Conservation (phyloP, 1,140 invertebrate species). For the Cyclina sinensis region DNA sequence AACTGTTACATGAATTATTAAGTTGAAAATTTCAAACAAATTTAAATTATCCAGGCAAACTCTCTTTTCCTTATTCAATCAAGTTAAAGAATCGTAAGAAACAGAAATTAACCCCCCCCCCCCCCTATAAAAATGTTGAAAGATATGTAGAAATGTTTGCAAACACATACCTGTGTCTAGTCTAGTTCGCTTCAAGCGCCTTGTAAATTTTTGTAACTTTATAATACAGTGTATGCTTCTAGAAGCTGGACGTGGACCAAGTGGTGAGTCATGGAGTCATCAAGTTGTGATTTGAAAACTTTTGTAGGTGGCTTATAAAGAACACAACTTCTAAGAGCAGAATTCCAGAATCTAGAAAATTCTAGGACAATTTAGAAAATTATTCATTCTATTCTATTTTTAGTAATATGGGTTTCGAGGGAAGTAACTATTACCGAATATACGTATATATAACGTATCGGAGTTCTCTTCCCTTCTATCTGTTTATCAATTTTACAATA, state of each 20-base stretch:
- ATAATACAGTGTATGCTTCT: slow-evolving; percentile 4
- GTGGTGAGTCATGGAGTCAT: too few species aligned
- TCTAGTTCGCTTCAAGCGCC: not conserved
- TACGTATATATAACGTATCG: too few species aligned
- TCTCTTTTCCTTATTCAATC: not conserved
- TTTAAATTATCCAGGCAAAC: not conserved
- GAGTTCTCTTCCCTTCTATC: too few species aligned
- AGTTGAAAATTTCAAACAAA: not conserved
- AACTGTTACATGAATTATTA: not conserved
- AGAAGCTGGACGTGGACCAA: slow-evolving; percentile 46
- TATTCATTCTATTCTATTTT: too few species aligned
- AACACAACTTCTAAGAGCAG: too few species aligned
- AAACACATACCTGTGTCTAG: not conserved
- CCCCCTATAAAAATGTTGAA: not conserved
- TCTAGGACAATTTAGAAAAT: too few species aligned
- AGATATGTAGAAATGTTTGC: not conserved
- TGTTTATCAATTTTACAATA: too few species aligned
- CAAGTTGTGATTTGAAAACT: too few species aligned
- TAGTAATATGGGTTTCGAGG: too few species aligned
- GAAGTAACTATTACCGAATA: too few species aligned
- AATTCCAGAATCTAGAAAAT: too few species aligned
- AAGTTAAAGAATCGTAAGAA: not conserved
- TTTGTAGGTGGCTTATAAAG: too few species aligned
- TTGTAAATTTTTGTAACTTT: not conserved
- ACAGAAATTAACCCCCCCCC: not conserved